Evolutionary conservation across 1,140 invertebrate species (phyloP).

Genomic region (Wiebesia pumilae): DNA sequence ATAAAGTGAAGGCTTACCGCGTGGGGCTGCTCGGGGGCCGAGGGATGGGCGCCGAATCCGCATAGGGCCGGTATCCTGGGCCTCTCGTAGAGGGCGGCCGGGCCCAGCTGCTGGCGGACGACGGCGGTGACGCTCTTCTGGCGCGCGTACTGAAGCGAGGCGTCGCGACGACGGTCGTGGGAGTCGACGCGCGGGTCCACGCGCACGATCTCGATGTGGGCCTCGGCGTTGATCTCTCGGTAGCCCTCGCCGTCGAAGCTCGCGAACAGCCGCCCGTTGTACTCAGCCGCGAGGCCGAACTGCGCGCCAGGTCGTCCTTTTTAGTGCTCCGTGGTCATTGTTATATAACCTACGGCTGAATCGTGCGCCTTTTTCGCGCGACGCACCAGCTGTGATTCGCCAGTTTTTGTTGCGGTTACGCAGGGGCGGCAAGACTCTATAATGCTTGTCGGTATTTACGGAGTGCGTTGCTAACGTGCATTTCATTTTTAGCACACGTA

Average conservation of each 20-base stretch:
- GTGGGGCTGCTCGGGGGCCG: background rate
- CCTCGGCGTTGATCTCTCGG: conserved; percentile 56
- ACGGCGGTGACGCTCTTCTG: conserved; percentile 5
- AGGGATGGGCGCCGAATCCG: background rate
- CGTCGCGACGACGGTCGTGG: background rate
- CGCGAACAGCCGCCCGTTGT: conserved; percentile 59
- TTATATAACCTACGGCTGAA: background rate
- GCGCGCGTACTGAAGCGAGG: background rate
- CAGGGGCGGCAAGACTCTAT: too few species aligned
- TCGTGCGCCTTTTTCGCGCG: background rate
- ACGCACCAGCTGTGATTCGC: too few species aligned
- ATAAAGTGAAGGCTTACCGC: background rate
- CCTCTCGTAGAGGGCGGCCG: background rate
- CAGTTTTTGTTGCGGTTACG: too few species aligned
- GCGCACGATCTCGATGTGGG: conserved; percentile 58
- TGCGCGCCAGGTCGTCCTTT: conserved; percentile 32
- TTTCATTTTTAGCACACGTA: too few species aligned
- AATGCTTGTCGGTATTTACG: too few species aligned
- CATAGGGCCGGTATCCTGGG: background rate
- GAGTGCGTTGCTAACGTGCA: too few species aligned
- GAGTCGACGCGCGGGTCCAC: conserved; percentile 56
- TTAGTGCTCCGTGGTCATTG: background rate
- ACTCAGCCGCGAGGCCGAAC: conserved; percentile 64
- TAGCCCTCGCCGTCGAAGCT: conserved; percentile 61
- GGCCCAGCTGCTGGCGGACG: background rate